Conservation (phyloP, 2,113 vertebrate genomes). For the Equus quagga region DNA sequence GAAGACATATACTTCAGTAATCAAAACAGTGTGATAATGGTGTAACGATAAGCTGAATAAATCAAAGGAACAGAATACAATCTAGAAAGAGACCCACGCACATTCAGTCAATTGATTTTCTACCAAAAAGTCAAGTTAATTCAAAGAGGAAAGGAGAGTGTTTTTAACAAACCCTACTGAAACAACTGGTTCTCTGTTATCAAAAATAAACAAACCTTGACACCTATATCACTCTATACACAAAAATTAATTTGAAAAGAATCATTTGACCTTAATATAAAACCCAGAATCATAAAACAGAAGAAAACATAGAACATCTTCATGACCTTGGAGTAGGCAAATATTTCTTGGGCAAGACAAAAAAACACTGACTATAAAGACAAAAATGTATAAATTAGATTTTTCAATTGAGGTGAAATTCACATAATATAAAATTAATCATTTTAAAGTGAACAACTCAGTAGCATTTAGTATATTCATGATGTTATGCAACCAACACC, state of each 20-base stretch:
- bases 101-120: conserved; percentile 8
- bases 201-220: background rate
- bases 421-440: background rate
- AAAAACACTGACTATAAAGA: conserved; percentile 8
- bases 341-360: background rate
- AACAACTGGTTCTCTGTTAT: background rate
- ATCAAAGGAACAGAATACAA: conserved; percentile 37
- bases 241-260: conserved; percentile 49
- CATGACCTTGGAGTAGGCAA: background rate
- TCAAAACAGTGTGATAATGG: background rate
- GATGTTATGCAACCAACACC: background rate
- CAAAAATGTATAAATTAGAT: background rate
- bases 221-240: background rate
- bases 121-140: conserved; percentile 27
- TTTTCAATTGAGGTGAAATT: background rate
- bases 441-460: background rate
- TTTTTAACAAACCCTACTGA: conserved; percentile 27
- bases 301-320: background rate
- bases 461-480: background rate
- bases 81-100: background rate
- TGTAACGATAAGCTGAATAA: background rate
- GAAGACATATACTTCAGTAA: conserved; percentile 11
- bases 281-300: conserved; percentile 23
- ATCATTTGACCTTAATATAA: conserved; percentile 13
- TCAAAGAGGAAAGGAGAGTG: background rate